These are phyloP conservation scores for Eupithecia subumbrata DNA, from an alignment of 2,888 invertebrate genomes.

Conservation along the genomic window DNA sequence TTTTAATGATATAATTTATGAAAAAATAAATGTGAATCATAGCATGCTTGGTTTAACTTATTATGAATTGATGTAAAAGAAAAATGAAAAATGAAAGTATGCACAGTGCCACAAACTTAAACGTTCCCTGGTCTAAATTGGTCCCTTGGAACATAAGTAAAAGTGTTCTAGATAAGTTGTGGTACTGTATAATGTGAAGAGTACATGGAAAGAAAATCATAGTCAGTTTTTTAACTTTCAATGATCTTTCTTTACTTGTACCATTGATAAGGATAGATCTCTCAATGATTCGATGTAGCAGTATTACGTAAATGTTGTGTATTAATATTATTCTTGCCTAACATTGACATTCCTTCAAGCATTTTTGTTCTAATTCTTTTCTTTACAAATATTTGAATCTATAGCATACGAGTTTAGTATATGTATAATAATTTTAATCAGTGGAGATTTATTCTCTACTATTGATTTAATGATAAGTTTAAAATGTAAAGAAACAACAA, in stretches of 20 bases:
- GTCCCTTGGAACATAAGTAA: not conserved
- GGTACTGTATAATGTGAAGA: not conserved
- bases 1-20: not conserved
- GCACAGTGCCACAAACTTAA: not conserved
- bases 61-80: not conserved
- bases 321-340: not conserved
- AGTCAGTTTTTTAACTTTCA: not conserved
- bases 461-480: not conserved
- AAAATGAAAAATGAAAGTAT: not conserved
- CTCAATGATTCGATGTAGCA: constrained; percentile 4
- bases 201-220: not conserved
- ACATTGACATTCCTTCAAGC: constrained; percentile 4
- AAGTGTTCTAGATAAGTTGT: not conserved
- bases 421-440: not conserved
- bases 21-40: not conserved
- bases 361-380: not conserved
- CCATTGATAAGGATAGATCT: not conserved
- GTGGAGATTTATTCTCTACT: not conserved
- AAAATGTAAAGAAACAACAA: not conserved
- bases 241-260: not conserved
- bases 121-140: not conserved
- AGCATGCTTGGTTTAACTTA: not conserved
- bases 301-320: constrained; percentile 8
- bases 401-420: not conserved
- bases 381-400: not conserved